Evolutionary conservation across 2,113 vertebrate species (phyloP).

Genomic region (Hemicordylus capensis): DNA sequence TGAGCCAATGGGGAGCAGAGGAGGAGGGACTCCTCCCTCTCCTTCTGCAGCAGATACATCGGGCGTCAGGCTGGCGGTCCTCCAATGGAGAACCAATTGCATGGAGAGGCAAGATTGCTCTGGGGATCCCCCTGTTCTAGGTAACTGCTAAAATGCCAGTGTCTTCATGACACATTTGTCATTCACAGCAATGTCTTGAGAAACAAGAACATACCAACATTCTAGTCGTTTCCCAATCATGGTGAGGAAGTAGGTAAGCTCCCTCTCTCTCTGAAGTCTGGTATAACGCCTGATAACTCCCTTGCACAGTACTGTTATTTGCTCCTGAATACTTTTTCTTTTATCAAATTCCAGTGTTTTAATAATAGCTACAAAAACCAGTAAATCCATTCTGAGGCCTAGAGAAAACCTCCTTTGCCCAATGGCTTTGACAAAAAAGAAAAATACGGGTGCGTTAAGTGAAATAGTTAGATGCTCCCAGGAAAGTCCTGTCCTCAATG

Average conservation of each 20-base stretch:
- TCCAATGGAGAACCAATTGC: too few species aligned
- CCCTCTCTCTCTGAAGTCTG: neutral
- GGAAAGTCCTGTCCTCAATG: conserved; percentile 53
- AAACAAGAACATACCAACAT: too few species aligned
- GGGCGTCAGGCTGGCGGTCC: too few species aligned
- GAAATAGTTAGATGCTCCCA: conserved; percentile 66
- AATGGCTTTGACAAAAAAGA: neutral
- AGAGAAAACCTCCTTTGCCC: neutral
- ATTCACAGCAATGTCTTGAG: neutral
- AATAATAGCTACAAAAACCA: neutral
- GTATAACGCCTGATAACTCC: neutral
- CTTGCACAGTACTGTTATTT: neutral
- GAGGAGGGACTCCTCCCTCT: too few species aligned
- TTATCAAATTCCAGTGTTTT: too few species aligned
- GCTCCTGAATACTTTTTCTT: neutral
- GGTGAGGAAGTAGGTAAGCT: neutral
- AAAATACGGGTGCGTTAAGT: too few species aligned
- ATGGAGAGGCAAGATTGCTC: too few species aligned
- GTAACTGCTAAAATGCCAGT: neutral
- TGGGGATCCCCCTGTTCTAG: too few species aligned
- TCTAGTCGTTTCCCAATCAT: neutral
- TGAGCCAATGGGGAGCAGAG: too few species aligned
- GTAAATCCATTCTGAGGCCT: too few species aligned
- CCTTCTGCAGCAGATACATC: too few species aligned
- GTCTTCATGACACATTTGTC: neutral